Base-by-base conservation (phyloP, 2,888 invertebrate species). In the Trissoscelio sp. region DNA sequence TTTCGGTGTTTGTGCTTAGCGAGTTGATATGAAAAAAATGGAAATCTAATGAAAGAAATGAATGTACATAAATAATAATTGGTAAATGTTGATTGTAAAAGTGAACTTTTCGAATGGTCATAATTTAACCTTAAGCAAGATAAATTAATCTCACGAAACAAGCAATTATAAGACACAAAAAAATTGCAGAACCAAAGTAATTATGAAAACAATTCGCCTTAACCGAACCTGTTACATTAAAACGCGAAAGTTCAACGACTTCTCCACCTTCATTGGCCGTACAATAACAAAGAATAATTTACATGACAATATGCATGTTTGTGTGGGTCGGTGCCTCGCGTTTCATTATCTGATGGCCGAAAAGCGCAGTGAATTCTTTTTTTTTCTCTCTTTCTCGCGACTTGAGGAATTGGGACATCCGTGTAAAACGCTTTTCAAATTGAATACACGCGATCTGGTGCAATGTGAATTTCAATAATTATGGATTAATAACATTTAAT, bases 381-480 rank as follows among this genome's bases (percentile, higher is more conserved):
- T 16, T 4, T 0, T 11, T 9, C 31, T 18, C 20, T 2, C 44
- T 44, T n/a, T 18, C 20, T 12, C 16, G 5, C 44, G 44, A 24
- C 24, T 4, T 24, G 24, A 3, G 24, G 42, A 66, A 51, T 53
- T 16, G 46, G 69, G 12, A 44, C 57, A 58, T 24, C 58, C 46
- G 34, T 16, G 53, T 22, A 11, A 67, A 55, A 28, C n/a, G 53
- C 51, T 66, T 57, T 57, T 20, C 53, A 22, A 44, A 48, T 24
- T 4, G 6, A 42, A 28, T 3, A 34, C 66, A 55, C 58, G 62
- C 51, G 37, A 72, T 66, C 58, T 51, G 42, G 60, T 72, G 60
- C 62, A 67, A 67, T 37, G 42, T 12, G 57, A 73, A 74, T 79
- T 74, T 69, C 79, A 74, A 80, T 80, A 80, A 80, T 80, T 80